Percentiles rank a stretch among this genome's conserved stretches.
Conservation (phyloP, 2,797 vertebrate species). For the Lepilemur ruficaudatus region DNA sequence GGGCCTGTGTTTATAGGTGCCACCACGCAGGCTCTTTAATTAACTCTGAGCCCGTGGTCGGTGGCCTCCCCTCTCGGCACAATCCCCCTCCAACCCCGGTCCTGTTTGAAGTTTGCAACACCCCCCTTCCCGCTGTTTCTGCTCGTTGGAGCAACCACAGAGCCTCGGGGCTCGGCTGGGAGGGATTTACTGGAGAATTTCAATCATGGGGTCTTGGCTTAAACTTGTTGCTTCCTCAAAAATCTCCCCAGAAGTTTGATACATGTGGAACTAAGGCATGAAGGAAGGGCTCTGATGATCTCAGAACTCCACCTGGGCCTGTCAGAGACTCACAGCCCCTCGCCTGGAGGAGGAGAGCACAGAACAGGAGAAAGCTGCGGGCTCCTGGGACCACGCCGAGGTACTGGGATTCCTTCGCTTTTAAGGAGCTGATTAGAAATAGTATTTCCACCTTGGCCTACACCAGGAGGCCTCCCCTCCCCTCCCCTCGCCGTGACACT, state of each 20-base stretch:
- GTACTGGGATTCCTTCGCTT: not conserved
- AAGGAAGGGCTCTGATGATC: not conserved
- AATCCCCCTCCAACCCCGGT: not conserved
- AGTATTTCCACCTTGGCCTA: not conserved
- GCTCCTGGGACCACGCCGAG: not conserved
- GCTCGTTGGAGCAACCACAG: slow-evolving; percentile 36
- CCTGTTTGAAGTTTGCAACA: slow-evolving; percentile 67
- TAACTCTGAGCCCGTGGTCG: slow-evolving; percentile 48
- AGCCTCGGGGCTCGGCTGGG: slow-evolving; percentile 71
- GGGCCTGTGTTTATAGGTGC: slow-evolving; percentile 27
- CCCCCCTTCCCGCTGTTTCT: not conserved
- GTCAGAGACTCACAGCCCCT: not conserved
- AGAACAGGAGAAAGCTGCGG: not conserved
- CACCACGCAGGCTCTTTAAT: slow-evolving; percentile 26
- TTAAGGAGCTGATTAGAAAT: not conserved
- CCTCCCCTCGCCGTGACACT: not conserved
- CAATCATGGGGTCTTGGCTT: slow-evolving; percentile 68
- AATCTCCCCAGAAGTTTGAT: slow-evolving; percentile 46
- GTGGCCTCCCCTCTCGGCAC: slow-evolving; percentile 29
- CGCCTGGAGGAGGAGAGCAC: not conserved
- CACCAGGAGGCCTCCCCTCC: no score
- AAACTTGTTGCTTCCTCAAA: slow-evolving; percentile 48
- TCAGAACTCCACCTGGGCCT: slow-evolving; percentile 19
- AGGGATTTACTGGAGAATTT: slow-evolving; percentile 72
- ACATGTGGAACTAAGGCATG: not conserved